Evolutionary conservation across 2,888 invertebrate genomes (phyloP).

Genomic region (Saturnia japonica): DNA sequence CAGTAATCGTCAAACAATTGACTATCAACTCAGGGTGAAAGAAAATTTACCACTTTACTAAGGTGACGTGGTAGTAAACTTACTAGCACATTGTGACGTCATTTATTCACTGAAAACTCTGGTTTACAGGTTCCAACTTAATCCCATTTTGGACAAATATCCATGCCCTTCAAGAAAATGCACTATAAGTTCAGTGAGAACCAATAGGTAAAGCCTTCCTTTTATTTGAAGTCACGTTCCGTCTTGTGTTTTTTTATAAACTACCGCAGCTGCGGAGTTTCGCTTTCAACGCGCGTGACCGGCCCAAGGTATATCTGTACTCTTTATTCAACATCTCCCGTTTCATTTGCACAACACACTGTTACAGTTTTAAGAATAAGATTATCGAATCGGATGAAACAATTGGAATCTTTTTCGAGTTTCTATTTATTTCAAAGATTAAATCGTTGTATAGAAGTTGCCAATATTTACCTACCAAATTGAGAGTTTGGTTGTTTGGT

Average conservation of each 20-base stretch:
- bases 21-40: too few relatives aligned
- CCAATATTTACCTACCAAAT: too few relatives aligned
- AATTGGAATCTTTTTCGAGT: too few relatives aligned
- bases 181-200: background rate
- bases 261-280: conserved; percentile 43
- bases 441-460: too few relatives aligned
- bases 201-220: conserved; percentile 4
- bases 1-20: too few relatives aligned
- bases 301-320: background rate
- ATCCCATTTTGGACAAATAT: background rate
- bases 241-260: conserved; percentile 39
- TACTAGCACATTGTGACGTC: too few relatives aligned
- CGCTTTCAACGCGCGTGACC: conserved; percentile 67
- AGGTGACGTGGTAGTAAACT: too few relatives aligned
- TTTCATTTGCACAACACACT: background rate
- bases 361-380: background rate
- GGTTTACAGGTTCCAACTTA: background rate
- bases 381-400: background rate
- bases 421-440: too few relatives aligned
- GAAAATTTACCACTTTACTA: too few relatives aligned
- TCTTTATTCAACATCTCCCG: background rate
- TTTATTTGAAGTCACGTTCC: conserved; percentile 10
- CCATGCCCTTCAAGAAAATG: background rate
- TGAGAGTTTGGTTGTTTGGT: too few relatives aligned
- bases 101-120: background rate